phyloP scores from a whole-genome alignment of 2,113 vertebrate genomes.

The Echinops telfairi region DNA sequence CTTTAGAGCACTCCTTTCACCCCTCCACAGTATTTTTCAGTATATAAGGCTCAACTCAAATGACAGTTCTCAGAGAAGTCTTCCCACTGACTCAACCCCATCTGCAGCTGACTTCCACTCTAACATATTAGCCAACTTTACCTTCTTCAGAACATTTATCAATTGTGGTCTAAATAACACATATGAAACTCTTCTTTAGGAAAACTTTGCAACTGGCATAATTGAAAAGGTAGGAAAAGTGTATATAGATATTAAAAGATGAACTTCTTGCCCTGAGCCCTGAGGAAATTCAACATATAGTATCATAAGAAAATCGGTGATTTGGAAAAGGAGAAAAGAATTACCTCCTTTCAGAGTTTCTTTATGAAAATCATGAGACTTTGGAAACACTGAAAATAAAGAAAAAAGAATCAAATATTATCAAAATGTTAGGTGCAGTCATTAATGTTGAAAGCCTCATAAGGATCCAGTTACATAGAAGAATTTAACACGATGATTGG shows the following conservation, averaged over 20 bases:
- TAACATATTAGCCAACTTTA: neutral
- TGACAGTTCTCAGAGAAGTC: neutral
- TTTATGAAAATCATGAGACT: neutral
- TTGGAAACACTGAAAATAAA: neutral
- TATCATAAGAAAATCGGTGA: neutral
- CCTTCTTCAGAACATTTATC: neutral
- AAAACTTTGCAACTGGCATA: neutral
- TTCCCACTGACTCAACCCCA: neutral
- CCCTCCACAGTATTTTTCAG: neutral
- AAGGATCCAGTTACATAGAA: neutral
- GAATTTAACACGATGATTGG: neutral
- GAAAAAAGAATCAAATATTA: neutral
- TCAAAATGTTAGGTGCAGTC: neutral
- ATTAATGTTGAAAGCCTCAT: neutral
- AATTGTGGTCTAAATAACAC: neutral
- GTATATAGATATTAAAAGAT: neutral
- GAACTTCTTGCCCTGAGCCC: neutral
- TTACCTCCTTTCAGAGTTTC: no score
- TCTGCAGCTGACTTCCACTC: neutral
- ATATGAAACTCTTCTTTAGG: neutral
- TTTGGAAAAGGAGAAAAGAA: neutral
- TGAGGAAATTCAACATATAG: neutral
- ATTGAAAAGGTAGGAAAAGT: neutral
- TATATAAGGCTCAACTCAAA: neutral
- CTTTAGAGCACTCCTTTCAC: neutral